Percentiles rank a stretch among this genome's conserved stretches.
Conservation (phyloP, 1,140 invertebrate species). For the Drosophila ohnishii region DNA sequence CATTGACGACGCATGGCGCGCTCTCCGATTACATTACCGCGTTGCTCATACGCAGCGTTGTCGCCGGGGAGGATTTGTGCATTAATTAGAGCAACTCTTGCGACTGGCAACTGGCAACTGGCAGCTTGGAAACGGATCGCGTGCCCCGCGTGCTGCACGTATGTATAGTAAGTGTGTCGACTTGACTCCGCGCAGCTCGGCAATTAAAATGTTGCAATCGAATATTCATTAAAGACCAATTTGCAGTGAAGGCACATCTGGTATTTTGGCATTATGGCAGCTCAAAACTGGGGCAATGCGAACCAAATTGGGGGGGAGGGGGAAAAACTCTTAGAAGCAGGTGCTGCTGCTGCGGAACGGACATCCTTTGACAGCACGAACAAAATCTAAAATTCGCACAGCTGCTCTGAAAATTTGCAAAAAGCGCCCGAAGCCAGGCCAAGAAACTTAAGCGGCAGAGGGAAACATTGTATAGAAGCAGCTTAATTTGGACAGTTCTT, state of each 20-base stretch:
- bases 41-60: slow-evolving; percentile 74
- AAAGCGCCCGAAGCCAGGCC: slow-evolving; percentile 54
- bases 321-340: slow-evolving; percentile 6
- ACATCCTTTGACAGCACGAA: slow-evolving; percentile 40
- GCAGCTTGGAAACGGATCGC: slow-evolving; percentile 47
- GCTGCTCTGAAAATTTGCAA: slow-evolving; percentile 53
- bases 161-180: slow-evolving; percentile 35
- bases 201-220: slow-evolving; percentile 67
- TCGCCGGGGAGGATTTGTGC: slow-evolving; percentile 54
- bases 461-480: slow-evolving; percentile 13
- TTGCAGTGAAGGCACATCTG: slow-evolving; percentile 57
- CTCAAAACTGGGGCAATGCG: slow-evolving; percentile 11
- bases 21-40: slow-evolving; percentile 51
- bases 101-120: slow-evolving; percentile 8
- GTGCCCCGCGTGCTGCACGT: slow-evolving; percentile 54
- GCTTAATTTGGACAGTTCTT: slow-evolving; percentile 35
- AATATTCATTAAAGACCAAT: slow-evolving; percentile 75
- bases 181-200: slow-evolving; percentile 16
- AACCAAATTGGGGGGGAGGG: not conserved
- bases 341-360: slow-evolving; percentile 5
- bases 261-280: slow-evolving; percentile 52
- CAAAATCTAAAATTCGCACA: slow-evolving; percentile 35
- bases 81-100: slow-evolving; percentile 68
- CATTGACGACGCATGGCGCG: slow-evolving; percentile 20
- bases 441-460: slow-evolving; percentile 41